phyloP scores from a whole-genome alignment of 1,140 invertebrate species.

The Pararge aegeria region DNA sequence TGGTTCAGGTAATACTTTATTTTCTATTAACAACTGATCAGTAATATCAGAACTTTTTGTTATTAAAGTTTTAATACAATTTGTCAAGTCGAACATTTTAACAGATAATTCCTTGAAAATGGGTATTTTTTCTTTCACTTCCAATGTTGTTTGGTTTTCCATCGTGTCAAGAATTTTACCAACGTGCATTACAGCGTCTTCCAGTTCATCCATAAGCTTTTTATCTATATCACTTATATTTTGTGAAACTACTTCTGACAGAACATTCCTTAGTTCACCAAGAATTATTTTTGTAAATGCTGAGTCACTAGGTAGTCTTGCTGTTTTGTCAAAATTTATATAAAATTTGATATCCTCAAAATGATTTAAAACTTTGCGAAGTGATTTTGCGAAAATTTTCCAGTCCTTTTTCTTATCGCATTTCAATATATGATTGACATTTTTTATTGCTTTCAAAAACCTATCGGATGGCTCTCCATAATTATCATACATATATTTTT shows the following conservation, averaged over 20 bases:
- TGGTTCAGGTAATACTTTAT: background rate
- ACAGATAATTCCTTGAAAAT: conserved; percentile 54
- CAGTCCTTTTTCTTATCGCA: conserved; percentile 36
- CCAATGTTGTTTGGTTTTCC: conserved; percentile 45
- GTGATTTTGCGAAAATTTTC: conserved; percentile 49
- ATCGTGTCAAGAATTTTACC: conserved; percentile 38
- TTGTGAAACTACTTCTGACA: conserved; percentile 33
- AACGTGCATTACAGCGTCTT: conserved; percentile 32
- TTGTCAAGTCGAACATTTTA: conserved; percentile 37
- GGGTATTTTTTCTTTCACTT: conserved; percentile 70
- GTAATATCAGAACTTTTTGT: background rate
- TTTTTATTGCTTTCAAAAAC: conserved; percentile 56
- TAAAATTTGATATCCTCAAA: conserved; percentile 75
- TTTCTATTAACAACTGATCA: background rate
- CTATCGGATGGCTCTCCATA: conserved; percentile 59
- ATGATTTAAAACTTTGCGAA: conserved; percentile 64
- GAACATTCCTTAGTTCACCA: conserved; percentile 43
- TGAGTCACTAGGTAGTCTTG: conserved; percentile 62
- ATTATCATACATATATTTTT: conserved; percentile 65
- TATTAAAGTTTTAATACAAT: background rate
- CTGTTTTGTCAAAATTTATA: conserved; percentile 72
- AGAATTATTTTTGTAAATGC: conserved; percentile 64
- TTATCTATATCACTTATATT: conserved; percentile 26
- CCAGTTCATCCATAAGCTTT: conserved; percentile 22
- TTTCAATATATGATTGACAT: conserved; percentile 35